Conservation (phyloP, 2,113 vertebrate species). For the Microtus montanus region DNA sequence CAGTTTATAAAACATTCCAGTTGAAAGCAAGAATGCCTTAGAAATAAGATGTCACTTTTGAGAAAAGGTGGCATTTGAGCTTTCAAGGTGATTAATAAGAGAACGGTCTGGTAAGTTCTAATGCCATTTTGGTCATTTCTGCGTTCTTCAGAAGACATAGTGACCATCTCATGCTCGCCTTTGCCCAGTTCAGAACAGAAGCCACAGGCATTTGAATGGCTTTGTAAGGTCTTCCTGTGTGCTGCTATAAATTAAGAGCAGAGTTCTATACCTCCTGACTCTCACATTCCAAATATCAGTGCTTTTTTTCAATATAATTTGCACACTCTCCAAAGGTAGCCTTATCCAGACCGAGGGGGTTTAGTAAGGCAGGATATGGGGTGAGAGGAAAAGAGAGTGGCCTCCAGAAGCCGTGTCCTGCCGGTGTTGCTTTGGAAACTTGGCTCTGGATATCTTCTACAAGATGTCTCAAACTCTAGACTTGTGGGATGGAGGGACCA, state of each 20-base stretch:
- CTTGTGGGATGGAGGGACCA: too few relatives aligned
- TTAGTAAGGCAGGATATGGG: too few relatives aligned
- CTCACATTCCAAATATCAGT: not conserved
- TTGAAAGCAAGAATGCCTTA: not conserved
- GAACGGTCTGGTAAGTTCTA: too few relatives aligned
- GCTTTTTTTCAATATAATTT: not conserved
- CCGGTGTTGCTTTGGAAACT: not conserved
- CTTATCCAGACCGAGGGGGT: not conserved
- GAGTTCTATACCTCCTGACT: rapidly evolving
- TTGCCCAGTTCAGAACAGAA: not conserved
- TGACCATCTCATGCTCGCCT: not conserved
- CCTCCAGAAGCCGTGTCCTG: not conserved
- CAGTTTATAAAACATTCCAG: not conserved
- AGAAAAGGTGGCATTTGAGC: not conserved
- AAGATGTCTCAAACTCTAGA: not conserved
- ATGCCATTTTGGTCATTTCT: not conserved
- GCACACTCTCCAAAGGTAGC: rapidly evolving
- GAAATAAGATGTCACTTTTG: not conserved
- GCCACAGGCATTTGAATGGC: too few relatives aligned
- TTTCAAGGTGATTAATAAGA: not conserved
- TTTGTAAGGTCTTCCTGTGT: not conserved
- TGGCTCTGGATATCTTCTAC: not conserved
- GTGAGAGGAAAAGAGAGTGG: too few relatives aligned
- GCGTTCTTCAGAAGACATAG: rapidly evolving
- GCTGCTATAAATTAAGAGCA: not conserved